These are phyloP conservation scores for Baccha elongata DNA, from an alignment of 2,888 invertebrate species.

Conservation along the genomic window DNA sequence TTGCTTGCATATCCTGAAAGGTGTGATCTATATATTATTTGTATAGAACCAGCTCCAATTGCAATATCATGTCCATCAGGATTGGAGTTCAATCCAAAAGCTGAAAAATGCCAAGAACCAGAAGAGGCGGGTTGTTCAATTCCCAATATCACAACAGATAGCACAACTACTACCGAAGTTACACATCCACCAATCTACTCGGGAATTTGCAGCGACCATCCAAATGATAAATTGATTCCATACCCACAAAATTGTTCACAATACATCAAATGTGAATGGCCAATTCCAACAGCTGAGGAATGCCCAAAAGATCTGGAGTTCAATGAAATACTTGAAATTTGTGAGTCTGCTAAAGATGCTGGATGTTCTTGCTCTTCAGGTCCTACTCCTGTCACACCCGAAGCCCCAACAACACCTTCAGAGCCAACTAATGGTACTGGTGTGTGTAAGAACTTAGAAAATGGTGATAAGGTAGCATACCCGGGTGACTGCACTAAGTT, in stretches of 20 bases:
- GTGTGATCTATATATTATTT: constrained; percentile 77
- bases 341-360: constrained; percentile 76
- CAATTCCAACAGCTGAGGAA: constrained; percentile 83
- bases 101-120: constrained; percentile 75
- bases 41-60: constrained; percentile 77
- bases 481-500: constrained; percentile 75
- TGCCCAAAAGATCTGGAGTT: constrained; percentile 83
- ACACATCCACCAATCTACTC: constrained; percentile 5
- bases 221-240: constrained; percentile 72
- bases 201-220: constrained; percentile 72
- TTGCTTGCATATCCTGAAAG: constrained; percentile 76
- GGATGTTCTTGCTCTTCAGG: constrained; percentile 78
- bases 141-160: constrained; percentile 37
- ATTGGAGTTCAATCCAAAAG: constrained; percentile 81
- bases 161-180: not conserved
- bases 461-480: constrained; percentile 67
- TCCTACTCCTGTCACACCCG: constrained; percentile 55
- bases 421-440: constrained; percentile 62
- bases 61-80: constrained; percentile 84
- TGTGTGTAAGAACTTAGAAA: constrained; percentile 60
- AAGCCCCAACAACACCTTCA: constrained; percentile 22
- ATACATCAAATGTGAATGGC: constrained; percentile 75
- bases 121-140: constrained; percentile 80
- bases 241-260: constrained; percentile 77
- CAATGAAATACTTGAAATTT: constrained; percentile 74